Percentiles rank a stretch among this genome's conserved stretches.
These are phyloP conservation scores for Stratiomys singularior DNA, from an alignment of 2,888 invertebrate species.

Conservation along the genomic window DNA sequence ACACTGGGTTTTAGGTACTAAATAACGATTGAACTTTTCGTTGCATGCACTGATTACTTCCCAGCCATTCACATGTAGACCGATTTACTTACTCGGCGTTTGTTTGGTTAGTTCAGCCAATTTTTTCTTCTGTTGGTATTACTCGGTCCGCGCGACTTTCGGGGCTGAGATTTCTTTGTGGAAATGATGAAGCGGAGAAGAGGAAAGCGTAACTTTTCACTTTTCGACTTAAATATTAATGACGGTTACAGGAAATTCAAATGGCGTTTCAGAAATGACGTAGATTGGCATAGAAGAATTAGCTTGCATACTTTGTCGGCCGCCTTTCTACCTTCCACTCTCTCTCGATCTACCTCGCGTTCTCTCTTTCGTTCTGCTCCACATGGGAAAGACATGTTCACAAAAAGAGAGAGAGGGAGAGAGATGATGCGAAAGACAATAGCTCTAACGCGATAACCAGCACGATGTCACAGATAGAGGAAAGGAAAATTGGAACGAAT, in stretches of 20 bases:
- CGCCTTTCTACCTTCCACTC: no score
- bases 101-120: no score
- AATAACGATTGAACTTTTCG: background rate
- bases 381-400: no score
- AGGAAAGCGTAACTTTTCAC: constrained; percentile 18
- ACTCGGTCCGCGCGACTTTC: background rate
- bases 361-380: no score
- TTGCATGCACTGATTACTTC: constrained; percentile 26
- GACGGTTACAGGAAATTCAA: background rate
- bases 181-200: background rate
- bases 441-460: background rate
- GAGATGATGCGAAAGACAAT: background rate
- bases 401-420: no score
- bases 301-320: no score
- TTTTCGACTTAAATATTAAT: constrained; percentile 29
- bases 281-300: background rate
- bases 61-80: no score
- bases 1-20: background rate
- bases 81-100: no score
- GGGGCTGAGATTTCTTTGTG: constrained; percentile 16
- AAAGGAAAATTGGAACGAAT: constrained; percentile 30
- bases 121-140: no score
- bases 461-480: background rate
- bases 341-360: no score
- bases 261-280: background rate